A percentile compares a stretch with the other conserved stretches of the same genome.
These are phyloP conservation scores for Pipa parva DNA, from an alignment of 2,113 vertebrate genomes.

Conservation along the genomic window DNA sequence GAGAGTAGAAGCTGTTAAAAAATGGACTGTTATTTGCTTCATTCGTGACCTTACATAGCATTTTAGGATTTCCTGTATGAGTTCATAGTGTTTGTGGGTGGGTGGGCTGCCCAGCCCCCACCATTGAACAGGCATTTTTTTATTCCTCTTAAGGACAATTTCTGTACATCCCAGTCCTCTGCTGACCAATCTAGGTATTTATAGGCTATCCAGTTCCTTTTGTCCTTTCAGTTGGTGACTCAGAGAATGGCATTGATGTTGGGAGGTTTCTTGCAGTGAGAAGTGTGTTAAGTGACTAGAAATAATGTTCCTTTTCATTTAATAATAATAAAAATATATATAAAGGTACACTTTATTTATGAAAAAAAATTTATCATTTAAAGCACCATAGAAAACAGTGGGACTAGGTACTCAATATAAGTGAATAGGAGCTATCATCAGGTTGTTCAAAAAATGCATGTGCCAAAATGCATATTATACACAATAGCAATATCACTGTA, in stretches of 20 bases:
- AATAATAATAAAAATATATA: too few species aligned
- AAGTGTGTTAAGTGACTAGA: not conserved
- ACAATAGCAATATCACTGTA: too few species aligned
- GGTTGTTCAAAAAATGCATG: too few species aligned
- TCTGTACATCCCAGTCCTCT: slow-evolving; percentile 29
- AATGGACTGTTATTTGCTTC: slow-evolving; percentile 1
- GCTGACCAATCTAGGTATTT: slow-evolving; percentile 36
- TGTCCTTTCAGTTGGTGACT: slow-evolving; percentile 18
- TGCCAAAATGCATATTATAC: too few species aligned
- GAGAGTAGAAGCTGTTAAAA: not conserved
- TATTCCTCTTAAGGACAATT: slow-evolving; percentile 36
- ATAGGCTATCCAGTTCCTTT: slow-evolving; percentile 30
- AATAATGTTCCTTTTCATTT: not conserved
- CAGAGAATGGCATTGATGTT: slow-evolving; percentile 9
- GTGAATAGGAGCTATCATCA: too few species aligned
- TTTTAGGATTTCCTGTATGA: slow-evolving; percentile 41
- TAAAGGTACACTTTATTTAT: too few species aligned
- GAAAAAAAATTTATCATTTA: too few species aligned
- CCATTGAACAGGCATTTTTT: not conserved
- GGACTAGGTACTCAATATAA: too few species aligned
- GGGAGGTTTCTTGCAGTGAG: slow-evolving; percentile 10
- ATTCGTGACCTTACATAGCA: slow-evolving; percentile 33
- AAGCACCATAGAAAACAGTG: too few species aligned
- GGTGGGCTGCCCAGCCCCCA: slow-evolving; percentile 17
- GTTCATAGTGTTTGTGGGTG: slow-evolving; percentile 25